Evolutionary conservation across 2,888 invertebrate species (phyloP), one percentile per base, ranked within the genome.

Genomic region (Psylliodes chrysocephalus): DNA sequence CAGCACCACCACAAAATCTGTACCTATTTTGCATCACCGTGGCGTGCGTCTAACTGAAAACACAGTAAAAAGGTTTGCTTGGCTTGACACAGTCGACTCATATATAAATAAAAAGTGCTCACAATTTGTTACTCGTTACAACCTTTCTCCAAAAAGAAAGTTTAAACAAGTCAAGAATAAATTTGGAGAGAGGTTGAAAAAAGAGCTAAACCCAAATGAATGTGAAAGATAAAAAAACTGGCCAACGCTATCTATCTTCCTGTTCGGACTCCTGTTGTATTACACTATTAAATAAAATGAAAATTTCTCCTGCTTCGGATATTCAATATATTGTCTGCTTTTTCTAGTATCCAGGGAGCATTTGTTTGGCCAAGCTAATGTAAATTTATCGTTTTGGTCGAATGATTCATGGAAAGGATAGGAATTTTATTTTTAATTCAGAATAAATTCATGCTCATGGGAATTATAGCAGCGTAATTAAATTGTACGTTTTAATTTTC

Each of bases 101-200:
- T 42, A 7, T 42, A 2, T 15, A 38, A 18, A 42, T 42, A 42
- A 18, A 42, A 14, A 2, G 28, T 49, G 15, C 28, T 28, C 49
- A 15, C 15, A 49, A 49, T 49, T 28, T 14, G 46, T 46, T 46
- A n/a, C 22, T 19, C 46, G 49, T 28, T 49, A 28, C 28, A 49
- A 17, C 28, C 22, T 49, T 28, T 49, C 49, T 49, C 49, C 15
- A 14, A 15, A 49, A 74, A 73, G 73, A 72, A 63, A 51, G 35
- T 57, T 57, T 57, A 57, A 57, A 57, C 57, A 57, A 57, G 57
- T 22, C 47, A 47, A 25, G 15, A 57, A 57, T 57, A 57, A 57
- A 57, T 57, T 47, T 14, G 25, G 19, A 19, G 17, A 28, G 47
- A 47, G 57, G 35, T 33, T 47, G 57, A 47, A 47, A 33, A 47